Conservation (phyloP, 2,888 invertebrate species). For the Macrophya alboannulata region DNA sequence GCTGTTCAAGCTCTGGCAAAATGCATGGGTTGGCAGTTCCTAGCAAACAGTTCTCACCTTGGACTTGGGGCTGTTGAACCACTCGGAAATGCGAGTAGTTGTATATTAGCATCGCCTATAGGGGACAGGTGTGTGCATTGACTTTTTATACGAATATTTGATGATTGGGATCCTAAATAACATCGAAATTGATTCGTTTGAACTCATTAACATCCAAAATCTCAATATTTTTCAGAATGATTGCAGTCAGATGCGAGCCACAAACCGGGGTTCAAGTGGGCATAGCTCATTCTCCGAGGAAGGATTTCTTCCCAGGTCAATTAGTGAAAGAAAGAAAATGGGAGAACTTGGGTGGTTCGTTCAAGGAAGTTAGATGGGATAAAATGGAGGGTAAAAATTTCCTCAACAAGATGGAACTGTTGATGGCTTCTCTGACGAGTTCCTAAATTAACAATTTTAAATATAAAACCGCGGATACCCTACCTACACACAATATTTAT, state of each 20-base stretch:
- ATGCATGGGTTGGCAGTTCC: slow-evolving; percentile 97
- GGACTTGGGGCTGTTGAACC: slow-evolving; percentile 96
- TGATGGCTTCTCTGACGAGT: slow-evolving; percentile 94
- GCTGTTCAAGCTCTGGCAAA: slow-evolving; percentile 95
- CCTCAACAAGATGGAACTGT: slow-evolving; percentile 96
- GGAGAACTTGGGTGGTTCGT: slow-evolving; percentile 96
- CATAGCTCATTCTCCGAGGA: slow-evolving; percentile 93
- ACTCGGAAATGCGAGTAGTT: slow-evolving; percentile 95
- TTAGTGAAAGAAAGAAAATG: slow-evolving; percentile 95
- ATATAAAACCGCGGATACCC: not conserved
- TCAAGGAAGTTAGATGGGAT: slow-evolving; percentile 94
- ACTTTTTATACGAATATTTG: not conserved
- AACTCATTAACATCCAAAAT: not conserved
- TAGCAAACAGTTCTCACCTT: slow-evolving; percentile 94
- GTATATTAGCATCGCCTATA: slow-evolving; percentile 94
- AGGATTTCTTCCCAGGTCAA: slow-evolving; percentile 93
- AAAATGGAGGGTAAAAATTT: slow-evolving; percentile 98
- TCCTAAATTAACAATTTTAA: slow-evolving; percentile 81
- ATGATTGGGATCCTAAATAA: not conserved
- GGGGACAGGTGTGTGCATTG: slow-evolving; percentile 84
- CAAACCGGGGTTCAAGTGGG: slow-evolving; percentile 94
- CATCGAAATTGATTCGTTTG: not conserved
- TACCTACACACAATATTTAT: not conserved
- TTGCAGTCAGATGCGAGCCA: slow-evolving; percentile 94
- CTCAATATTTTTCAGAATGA: slow-evolving; percentile 82